Evolutionary conservation across 2,888 invertebrate genomes (phyloP).

Genomic region (Dryobota labecula): DNA sequence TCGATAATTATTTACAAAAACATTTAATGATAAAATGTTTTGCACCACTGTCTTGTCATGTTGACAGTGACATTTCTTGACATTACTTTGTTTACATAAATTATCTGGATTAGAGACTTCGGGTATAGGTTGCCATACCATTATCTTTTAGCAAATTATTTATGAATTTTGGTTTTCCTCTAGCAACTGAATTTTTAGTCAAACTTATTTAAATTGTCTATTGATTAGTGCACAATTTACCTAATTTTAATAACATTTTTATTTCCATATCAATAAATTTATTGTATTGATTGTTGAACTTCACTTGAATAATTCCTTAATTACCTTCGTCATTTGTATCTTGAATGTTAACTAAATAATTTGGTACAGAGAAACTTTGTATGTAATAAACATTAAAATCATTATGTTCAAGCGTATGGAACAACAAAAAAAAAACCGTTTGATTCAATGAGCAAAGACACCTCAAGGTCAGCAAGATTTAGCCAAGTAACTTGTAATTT

Average conservation of each 20-base stretch:
- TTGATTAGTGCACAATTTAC: neutral
- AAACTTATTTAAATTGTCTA: neutral
- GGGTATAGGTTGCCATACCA: too few relatives aligned
- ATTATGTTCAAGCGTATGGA: constrained; percentile 54
- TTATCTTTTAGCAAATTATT: too few relatives aligned
- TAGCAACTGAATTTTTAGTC: neutral
- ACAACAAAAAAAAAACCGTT: constrained; percentile 66
- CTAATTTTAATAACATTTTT: neutral
- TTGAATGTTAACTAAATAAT: constrained; percentile 53
- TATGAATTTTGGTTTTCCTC: too few relatives aligned
- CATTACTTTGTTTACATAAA: too few relatives aligned
- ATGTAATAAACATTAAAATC: constrained; percentile 66
- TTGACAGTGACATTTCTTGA: too few relatives aligned
- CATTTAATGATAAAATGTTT: too few relatives aligned
- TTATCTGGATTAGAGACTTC: too few relatives aligned
- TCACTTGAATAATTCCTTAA: neutral
- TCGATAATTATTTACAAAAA: too few relatives aligned
- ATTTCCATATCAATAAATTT: neutral
- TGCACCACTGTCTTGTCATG: too few relatives aligned
- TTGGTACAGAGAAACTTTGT: constrained; percentile 27
- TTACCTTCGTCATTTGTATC: constrained; percentile 19
- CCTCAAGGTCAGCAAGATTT: constrained; percentile 69
- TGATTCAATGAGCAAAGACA: constrained; percentile 69
- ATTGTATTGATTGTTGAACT: neutral
- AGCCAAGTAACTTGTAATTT: constrained; percentile 55